These are phyloP conservation scores for Panurus biarmicus DNA, from an alignment of 2,113 vertebrate genomes.

Conservation along the genomic window DNA sequence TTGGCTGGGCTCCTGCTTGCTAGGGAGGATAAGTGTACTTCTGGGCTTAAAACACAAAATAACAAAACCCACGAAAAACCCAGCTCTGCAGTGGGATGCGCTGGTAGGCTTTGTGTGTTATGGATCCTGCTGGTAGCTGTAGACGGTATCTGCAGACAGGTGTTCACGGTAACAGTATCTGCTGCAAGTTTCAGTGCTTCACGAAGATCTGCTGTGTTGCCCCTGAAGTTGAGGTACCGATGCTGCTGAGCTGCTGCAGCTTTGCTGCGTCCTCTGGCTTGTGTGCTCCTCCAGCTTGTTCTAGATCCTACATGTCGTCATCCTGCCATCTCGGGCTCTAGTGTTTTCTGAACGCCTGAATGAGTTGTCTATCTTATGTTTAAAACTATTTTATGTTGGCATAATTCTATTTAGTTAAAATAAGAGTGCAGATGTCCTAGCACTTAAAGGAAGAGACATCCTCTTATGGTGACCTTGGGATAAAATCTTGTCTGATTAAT, in stretches of 20 bases:
- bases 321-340: neutral
- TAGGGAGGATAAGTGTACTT: neutral
- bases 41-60: neutral
- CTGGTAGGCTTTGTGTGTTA: neutral
- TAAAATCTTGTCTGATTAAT: constrained; percentile 2
- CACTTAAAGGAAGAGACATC: neutral
- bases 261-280: neutral
- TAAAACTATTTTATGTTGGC: neutral
- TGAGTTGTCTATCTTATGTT: neutral
- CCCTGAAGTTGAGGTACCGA: accelerated
- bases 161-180: neutral
- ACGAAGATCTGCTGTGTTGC: neutral
- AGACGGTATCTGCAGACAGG: neutral
- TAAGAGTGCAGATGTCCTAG: neutral
- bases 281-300: neutral
- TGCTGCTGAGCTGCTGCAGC: neutral
- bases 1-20: neutral
- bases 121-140: neutral
- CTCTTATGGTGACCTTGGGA: neutral
- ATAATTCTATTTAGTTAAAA: neutral
- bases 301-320: neutral
- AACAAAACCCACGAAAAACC: neutral
- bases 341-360: neutral
- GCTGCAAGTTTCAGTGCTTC: neutral
- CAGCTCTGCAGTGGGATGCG: accelerated